Evolutionary conservation across 2,113 vertebrate species (phyloP).

Genomic region (Recurvirostra avosetta): DNA sequence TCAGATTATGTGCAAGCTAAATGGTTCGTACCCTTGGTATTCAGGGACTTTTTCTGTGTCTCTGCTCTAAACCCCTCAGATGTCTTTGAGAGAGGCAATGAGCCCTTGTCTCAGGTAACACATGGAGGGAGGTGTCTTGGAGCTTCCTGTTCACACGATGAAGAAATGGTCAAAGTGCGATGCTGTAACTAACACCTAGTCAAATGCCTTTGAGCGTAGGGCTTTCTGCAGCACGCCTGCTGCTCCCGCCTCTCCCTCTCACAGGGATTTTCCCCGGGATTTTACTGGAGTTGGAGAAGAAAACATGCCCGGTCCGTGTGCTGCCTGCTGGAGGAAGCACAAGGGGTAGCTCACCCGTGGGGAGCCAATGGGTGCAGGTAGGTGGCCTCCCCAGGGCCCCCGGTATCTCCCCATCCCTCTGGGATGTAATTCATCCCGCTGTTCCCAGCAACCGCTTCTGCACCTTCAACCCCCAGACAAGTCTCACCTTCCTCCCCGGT

Average conservation of each 20-base stretch:
- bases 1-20: neutral
- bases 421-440: too few species aligned
- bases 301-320: accelerated
- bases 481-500: neutral
- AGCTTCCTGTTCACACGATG: neutral
- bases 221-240: neutral
- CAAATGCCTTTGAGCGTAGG: neutral
- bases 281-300: neutral
- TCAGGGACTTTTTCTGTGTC: neutral
- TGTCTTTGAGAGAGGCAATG: neutral
- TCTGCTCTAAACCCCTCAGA: neutral
- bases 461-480: neutral
- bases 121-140: neutral
- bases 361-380: neutral
- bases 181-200: neutral
- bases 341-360: neutral
- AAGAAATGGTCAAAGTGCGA: neutral
- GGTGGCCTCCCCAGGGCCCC: neutral
- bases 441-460: neutral
- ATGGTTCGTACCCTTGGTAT: neutral
- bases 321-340: neutral
- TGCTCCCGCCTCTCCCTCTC: neutral
- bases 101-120: neutral
- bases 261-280: neutral
- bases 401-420: too few species aligned